phyloP scores from a whole-genome alignment of 2,797 vertebrate species.

The Alectoris magna region DNA sequence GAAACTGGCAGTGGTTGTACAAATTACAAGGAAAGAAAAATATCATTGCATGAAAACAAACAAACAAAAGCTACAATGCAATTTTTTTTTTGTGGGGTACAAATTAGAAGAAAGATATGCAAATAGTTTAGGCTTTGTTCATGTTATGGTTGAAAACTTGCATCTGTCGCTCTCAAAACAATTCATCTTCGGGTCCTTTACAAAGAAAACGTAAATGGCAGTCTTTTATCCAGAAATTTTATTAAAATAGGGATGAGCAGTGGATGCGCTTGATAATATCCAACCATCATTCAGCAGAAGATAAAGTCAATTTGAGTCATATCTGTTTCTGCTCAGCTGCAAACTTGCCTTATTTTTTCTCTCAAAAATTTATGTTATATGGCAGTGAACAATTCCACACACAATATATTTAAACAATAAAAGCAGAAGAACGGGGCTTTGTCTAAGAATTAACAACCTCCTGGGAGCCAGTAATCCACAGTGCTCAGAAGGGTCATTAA shows the following conservation, averaged over 20 bases:
- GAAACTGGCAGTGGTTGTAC: neutral
- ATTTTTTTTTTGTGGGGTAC: neutral
- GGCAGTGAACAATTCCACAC: neutral
- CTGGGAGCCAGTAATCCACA: neutral
- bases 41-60: neutral
- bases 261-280: neutral
- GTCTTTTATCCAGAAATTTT: neutral
- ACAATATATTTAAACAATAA: conserved; percentile 33
- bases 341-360: neutral
- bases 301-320: neutral
- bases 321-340: neutral
- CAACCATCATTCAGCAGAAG: neutral
- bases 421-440: neutral
- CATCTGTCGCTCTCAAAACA: neutral
- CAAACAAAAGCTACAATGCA: neutral
- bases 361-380: neutral
- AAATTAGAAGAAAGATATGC: neutral
- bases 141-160: neutral
- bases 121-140: neutral
- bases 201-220: neutral
- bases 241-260: neutral
- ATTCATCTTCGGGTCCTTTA: neutral
- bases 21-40: neutral
- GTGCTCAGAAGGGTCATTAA: neutral
- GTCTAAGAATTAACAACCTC: conserved; percentile 13